phyloP scores from a whole-genome alignment of 2,797 vertebrate species.

The Tadarida brasiliensis region DNA sequence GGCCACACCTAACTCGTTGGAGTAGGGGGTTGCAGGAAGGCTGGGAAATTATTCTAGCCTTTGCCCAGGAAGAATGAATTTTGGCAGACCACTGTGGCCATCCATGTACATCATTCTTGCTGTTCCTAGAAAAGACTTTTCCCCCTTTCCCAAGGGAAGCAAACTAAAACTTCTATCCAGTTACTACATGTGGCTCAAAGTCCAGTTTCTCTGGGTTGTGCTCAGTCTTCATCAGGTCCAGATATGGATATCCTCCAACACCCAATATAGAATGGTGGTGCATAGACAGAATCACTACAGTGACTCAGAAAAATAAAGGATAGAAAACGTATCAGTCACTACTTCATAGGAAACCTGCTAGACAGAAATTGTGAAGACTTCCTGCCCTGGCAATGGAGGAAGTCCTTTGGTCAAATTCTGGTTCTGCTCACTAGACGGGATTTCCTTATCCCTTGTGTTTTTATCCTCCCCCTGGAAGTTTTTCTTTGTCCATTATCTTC shows the following conservation, averaged over 20 bases:
- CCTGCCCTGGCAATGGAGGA: background rate
- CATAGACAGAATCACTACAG: background rate
- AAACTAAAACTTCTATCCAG: background rate
- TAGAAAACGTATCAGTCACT: background rate
- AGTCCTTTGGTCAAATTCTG: slow-evolving; percentile 30
- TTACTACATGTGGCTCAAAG: background rate
- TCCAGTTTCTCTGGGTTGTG: background rate
- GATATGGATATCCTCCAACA: background rate
- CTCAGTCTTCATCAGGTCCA: slow-evolving; percentile 17
- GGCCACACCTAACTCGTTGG: background rate
- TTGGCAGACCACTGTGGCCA: background rate
- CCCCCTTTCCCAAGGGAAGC: background rate
- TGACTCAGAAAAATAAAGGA: background rate
- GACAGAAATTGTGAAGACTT: background rate
- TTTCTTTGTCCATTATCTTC: background rate
- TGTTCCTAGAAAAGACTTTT: background rate
- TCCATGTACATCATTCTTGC: background rate
- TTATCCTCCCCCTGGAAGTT: slow-evolving; percentile 13
- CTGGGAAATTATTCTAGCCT: background rate
- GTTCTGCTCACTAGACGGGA: slow-evolving; percentile 1
- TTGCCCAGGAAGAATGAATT: background rate
- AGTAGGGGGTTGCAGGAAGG: background rate
- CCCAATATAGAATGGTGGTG: background rate
- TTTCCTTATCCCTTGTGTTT: slow-evolving; percentile 17
- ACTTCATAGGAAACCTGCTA: background rate